Base-by-base conservation (phyloP, 2,113 vertebrate genomes). In the Callopanchax toddi region DNA sequence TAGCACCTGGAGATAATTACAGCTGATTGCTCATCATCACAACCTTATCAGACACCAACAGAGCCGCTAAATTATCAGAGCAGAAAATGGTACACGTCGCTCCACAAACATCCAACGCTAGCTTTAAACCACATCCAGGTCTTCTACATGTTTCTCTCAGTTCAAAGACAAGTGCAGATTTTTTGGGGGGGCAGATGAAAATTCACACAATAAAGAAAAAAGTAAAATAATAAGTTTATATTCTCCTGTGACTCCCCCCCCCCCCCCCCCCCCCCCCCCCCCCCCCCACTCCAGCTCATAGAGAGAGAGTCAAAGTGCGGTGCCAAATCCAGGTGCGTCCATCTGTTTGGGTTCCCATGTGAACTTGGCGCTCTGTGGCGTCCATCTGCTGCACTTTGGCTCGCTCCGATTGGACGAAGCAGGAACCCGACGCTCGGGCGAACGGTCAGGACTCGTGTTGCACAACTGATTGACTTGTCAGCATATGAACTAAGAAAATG, bases 241-340 rank as follows among this genome's bases (percentile, higher is more conserved):
- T 40, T 48, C 72, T 44, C 72, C 37, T 40, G 73, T 57, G 59
- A 70, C 60, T 63, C 44, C 39, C n/a, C n/a, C n/a, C n/a, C n/a
- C n/a, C n/a, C n/a, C n/a, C n/a, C n/a, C n/a, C n/a, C n/a, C n/a
- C n/a, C n/a, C n/a, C n/a, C n/a, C n/a, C n/a, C n/a, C n/a, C n/a
- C n/a, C n/a, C n/a, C n/a, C 15, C 48, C 57, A 44, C 52, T 67
- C 62, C 23, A 53, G 48, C 22, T 76, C 80, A 52, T 11, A 32
- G 48, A 60, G 72, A 5, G 65, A 65, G 22, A 23, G 61, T 73
- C 2, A 18, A 66, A 44, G 60, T 54, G 49, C 1, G 0, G 26
- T 11, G 74, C 78, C 71, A 78, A 40, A 78, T 75, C 68, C 81
- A 81, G 85, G 81, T 78, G 81, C 15, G 74, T 85, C 87, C 85